Conservation (phyloP, 2,797 vertebrate genomes). For the Falco novaeseelandiae region DNA sequence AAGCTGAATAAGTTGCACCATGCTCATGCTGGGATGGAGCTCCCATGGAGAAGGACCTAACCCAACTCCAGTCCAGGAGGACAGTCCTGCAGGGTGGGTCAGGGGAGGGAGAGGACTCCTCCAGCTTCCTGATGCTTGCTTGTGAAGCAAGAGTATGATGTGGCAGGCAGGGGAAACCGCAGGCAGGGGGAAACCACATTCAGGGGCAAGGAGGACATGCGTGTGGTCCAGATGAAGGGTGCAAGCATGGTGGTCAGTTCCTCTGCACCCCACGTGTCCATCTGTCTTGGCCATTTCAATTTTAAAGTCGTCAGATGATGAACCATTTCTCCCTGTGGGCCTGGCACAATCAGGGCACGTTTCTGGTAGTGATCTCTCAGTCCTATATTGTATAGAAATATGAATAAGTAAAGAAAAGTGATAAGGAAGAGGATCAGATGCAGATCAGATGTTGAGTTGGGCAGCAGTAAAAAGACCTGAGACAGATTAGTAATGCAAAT, state of each 20-base stretch:
- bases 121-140: background rate
- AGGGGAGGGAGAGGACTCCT: background rate
- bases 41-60: background rate
- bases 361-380: background rate
- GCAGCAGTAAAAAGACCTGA: background rate
- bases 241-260: background rate
- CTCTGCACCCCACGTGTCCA: background rate
- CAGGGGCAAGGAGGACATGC: background rate
- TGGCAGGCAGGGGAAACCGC: background rate
- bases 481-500: background rate
- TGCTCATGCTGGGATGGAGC: background rate
- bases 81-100: background rate
- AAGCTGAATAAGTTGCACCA: background rate
- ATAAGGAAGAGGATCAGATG: background rate
- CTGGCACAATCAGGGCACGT: background rate
- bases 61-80: background rate
- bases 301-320: background rate
- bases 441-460: background rate
- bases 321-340: background rate
- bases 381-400: background rate
- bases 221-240: background rate
- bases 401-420: background rate
- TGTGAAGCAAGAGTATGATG: background rate
- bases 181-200: background rate
- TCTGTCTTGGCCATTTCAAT: background rate